These are phyloP conservation scores for Pyrocoelia pectoralis DNA, from an alignment of 2,888 invertebrate genomes.

Conservation along the genomic window DNA sequence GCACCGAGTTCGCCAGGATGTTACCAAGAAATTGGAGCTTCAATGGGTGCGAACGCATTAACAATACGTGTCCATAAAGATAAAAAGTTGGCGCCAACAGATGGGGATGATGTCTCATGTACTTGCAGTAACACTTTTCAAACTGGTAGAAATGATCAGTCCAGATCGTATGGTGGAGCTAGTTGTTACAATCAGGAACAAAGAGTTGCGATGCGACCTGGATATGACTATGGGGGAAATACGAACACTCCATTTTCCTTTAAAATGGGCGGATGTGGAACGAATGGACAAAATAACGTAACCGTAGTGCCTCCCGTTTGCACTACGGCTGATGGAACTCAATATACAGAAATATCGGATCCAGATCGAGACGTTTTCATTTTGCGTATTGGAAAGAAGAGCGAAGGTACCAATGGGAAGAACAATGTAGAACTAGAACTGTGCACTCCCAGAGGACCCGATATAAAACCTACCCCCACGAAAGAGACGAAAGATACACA, in stretches of 20 bases:
- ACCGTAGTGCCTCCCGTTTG: conserved; percentile 60
- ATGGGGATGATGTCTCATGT: conserved; percentile 54
- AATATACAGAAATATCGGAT: conserved; percentile 68
- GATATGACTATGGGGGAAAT: background rate
- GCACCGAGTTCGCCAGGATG: conserved; percentile 48
- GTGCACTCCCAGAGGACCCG: conserved; percentile 74
- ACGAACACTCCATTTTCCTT: conserved; percentile 48
- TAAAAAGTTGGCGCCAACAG: conserved; percentile 59
- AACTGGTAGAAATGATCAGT: conserved; percentile 38
- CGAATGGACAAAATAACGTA: conserved; percentile 37
- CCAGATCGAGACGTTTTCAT: conserved; percentile 77
- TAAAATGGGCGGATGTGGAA: conserved; percentile 44
- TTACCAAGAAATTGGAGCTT: conserved; percentile 72
- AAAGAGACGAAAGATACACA: conserved; percentile 71
- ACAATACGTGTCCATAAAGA: conserved; percentile 71
- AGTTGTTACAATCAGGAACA: conserved; percentile 30
- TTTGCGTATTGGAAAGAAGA: conserved; percentile 78
- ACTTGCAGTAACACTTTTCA: conserved; percentile 47
- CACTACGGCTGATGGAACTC: conserved; percentile 64
- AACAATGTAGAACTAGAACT: conserved; percentile 75
- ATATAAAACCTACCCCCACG: too few relatives aligned
- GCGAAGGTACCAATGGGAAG: conserved; percentile 76
- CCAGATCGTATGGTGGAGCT: conserved; percentile 5
- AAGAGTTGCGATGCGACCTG: conserved; percentile 43
- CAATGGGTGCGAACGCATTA: conserved; percentile 71